phyloP scores from a whole-genome alignment of 2,888 invertebrate species.

The Trilocha varians region DNA sequence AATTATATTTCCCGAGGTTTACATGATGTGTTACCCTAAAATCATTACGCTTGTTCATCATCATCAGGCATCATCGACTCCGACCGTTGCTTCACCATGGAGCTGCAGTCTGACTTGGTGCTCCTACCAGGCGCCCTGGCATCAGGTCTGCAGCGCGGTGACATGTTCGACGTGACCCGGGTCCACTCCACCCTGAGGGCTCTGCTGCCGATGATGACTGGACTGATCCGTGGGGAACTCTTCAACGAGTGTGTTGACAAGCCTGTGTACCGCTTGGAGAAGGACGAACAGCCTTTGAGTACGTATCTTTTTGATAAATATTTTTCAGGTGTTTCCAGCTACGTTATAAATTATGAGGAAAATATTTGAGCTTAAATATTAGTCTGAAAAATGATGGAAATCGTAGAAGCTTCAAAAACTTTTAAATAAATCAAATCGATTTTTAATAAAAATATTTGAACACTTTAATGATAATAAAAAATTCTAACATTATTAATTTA shows the following conservation, averaged over 20 bases:
- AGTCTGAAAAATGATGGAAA: no score
- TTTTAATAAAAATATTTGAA: no score
- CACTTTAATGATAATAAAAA: no score
- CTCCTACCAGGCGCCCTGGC: constrained; percentile 76
- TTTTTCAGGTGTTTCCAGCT: no score
- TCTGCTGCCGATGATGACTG: constrained; percentile 72
- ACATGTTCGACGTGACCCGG: constrained; percentile 84
- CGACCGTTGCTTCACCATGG: constrained; percentile 92
- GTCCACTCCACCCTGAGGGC: constrained; percentile 83
- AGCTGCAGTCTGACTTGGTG: constrained; percentile 83
- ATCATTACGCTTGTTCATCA: background rate
- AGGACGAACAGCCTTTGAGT: constrained; percentile 75
- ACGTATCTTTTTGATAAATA: constrained; percentile 66
- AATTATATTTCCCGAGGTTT: no score
- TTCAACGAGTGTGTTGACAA: constrained; percentile 77
- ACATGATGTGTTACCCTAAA: no score
- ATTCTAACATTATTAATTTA: no score
- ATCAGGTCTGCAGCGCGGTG: constrained; percentile 80
- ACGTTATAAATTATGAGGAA: no score
- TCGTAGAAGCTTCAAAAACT: no score
- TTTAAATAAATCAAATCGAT: no score
- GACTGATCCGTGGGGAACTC: constrained; percentile 8
- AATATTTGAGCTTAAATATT: no score
- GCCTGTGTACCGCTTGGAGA: constrained; percentile 83
- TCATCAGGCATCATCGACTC: constrained; percentile 82